Base-by-base conservation (phyloP, 1,140 invertebrate species). In the Trinorchestia longiramus region DNA sequence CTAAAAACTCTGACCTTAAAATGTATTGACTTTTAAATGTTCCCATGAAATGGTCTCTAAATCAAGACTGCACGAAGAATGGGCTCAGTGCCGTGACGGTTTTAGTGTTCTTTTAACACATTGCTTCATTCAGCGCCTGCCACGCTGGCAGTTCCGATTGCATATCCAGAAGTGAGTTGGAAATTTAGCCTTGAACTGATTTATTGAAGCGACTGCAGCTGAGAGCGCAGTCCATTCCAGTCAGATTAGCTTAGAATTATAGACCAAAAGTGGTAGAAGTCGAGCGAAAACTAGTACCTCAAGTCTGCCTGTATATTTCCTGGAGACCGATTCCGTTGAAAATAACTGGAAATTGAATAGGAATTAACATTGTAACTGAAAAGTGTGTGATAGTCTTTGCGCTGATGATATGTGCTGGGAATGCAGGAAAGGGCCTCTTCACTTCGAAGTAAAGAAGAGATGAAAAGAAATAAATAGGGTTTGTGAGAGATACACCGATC, bases 61-160 rank as follows among this genome's bases (percentile, higher is more conserved):
- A 94, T 94, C 92, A 94, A 94, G 92, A 45, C 43, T 47, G 92
- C 43, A 42, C 92, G 40, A 47, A 94, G 92, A 43, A 94, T 47
- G 41, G 92, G 43, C 43, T 47, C 92, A 28, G 41, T 45, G 41
- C 4, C 44, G 11, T 45, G 92, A 94, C 92, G 43, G 43, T 94
- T 94, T 94, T 94, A 94, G 41, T 94, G 92, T 94, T 94, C 43
- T 94, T 45, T 94, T 94, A 94, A 94, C 43, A 47, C 44, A 94
- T 94, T 11, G 92, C 92, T 94, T 94, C 92, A 94, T 94, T 94
- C 92, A 94, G 43, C 43, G 44, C 43, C 40, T 19, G 41, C 8
- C 92, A 45, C 43, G 43, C 92, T 23, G 44, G 92, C 92, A 94
- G 43, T 94, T 94, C 43, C 92, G 44, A 94, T 94, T 45, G 92